Conservation (phyloP, 2,888 invertebrate species). For the Timandra comae region DNA sequence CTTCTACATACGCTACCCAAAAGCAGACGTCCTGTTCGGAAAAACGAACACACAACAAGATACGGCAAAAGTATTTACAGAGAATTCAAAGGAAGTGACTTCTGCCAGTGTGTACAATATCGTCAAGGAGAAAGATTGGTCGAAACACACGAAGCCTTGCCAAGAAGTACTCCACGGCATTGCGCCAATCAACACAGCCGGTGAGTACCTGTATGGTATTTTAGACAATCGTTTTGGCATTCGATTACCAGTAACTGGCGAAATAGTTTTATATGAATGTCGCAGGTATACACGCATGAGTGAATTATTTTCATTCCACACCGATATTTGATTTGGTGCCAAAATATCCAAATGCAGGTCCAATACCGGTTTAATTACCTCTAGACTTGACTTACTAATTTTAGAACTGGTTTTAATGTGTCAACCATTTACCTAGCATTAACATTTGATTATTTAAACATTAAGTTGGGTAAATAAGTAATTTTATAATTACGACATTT, state of each 20-base stretch:
- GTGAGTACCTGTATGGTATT: constrained; percentile 34
- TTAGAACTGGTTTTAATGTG: too few species aligned
- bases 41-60: constrained; percentile 41
- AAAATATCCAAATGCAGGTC: too few species aligned
- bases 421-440: too few species aligned
- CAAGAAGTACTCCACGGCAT: constrained; percentile 78
- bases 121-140: constrained; percentile 70
- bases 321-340: neutral
- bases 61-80: constrained; percentile 32
- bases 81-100: constrained; percentile 40
- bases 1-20: constrained; percentile 81
- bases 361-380: too few species aligned
- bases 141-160: constrained; percentile 82
- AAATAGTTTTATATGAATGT: constrained; percentile 2
- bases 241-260: too few species aligned
- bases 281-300: neutral
- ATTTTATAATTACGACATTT: too few species aligned
- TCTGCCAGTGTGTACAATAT: constrained; percentile 36
- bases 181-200: constrained; percentile 58
- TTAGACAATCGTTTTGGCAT: constrained; percentile 26
- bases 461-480: too few species aligned
- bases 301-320: too few species aligned
- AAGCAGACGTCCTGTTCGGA: constrained; percentile 53
- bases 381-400: too few species aligned
- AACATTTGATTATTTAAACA: too few species aligned